Percentiles rank a stretch among this genome's conserved stretches.
Conservation (phyloP, 2,797 vertebrate genomes). For the Esox lucius region DNA sequence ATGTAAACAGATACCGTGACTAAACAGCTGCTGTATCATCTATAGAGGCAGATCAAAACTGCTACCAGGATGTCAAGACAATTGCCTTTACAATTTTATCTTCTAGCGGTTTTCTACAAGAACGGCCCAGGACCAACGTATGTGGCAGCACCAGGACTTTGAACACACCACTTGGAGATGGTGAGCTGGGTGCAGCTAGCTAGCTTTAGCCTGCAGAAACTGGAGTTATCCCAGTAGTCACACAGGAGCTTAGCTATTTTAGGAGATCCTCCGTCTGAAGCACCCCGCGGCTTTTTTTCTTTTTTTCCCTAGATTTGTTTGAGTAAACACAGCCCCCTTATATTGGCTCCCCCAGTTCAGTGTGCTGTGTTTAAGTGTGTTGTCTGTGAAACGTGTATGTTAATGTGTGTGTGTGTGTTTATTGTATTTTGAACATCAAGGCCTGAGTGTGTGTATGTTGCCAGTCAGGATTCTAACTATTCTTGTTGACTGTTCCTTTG, state of each 20-base stretch:
- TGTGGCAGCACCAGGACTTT: background rate
- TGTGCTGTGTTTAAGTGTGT: background rate
- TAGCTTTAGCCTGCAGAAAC: background rate
- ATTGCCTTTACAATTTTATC: background rate
- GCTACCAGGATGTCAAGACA: background rate
- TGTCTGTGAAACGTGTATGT: background rate
- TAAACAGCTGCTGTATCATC: background rate
- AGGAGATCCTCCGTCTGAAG: constrained; percentile 21
- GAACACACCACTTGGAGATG: background rate
- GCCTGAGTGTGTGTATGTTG: background rate
- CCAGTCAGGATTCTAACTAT: too few relatives aligned
- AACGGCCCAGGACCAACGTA: background rate
- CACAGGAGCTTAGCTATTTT: constrained; percentile 31
- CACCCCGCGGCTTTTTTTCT: constrained; percentile 35
- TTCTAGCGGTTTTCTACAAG: background rate
- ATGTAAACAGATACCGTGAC: background rate
- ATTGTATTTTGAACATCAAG: background rate
- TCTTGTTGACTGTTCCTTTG: too few relatives aligned
- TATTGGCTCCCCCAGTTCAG: constrained; percentile 20
- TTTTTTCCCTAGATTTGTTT: constrained; percentile 32
- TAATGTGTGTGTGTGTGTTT: constrained; percentile 18
- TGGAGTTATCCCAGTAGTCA: constrained; percentile 9
- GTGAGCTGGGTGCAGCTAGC: background rate
- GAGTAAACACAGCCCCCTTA: constrained; percentile 35
- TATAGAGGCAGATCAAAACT: background rate